Base-by-base conservation (phyloP, 2,113 vertebrate species). In the Panthera uncia region DNA sequence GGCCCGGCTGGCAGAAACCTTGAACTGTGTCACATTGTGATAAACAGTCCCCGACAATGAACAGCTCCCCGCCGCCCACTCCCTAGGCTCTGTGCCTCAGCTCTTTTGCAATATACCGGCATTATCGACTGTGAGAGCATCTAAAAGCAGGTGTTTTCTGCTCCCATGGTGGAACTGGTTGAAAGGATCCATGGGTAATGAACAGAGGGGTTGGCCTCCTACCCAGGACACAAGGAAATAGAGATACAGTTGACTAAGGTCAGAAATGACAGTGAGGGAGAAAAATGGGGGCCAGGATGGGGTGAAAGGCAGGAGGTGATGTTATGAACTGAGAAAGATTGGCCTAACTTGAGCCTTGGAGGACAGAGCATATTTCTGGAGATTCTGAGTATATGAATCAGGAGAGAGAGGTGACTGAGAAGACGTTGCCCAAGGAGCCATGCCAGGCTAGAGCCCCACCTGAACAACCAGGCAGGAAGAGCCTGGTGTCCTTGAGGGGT, bases 1-100 rank as follows among this genome's bases (percentile, higher is more conserved):
- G 52, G 74, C 36, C 76, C 11, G 5, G 11, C 74, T 52, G n/a
- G 48, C 66, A 68, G 69, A 82, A 68, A 61, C 90, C 86, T 69
- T 91, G 85, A 85, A 29, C 89, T 89, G 38, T 27, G 86, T 91
- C 66, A 13, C 15, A 6, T 66, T n/a, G 45, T 92, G 68, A 95
- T 50, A 18, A 86, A 89, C 2, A 1, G 61, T 61, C 50, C 52
- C 8, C 81, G 86, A 76, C 41, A 16, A 5, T 27, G n/a, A 21
- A 27, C 48, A 12, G 3, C n/a, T 61, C 65, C 1, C 4, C 7
- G 50, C 52, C 68, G 21, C 68, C 13, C 21, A 18, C 65, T 57
- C 29, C 2, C 2, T 11, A 21, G 45, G 19, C 38, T 27, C 50
- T 7, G 10, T 0, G 9, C 18, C 1, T 36, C 5, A 21, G 36